These are phyloP conservation scores for Alca torda DNA, from an alignment of 2,797 vertebrate species.

Conservation along the genomic window DNA sequence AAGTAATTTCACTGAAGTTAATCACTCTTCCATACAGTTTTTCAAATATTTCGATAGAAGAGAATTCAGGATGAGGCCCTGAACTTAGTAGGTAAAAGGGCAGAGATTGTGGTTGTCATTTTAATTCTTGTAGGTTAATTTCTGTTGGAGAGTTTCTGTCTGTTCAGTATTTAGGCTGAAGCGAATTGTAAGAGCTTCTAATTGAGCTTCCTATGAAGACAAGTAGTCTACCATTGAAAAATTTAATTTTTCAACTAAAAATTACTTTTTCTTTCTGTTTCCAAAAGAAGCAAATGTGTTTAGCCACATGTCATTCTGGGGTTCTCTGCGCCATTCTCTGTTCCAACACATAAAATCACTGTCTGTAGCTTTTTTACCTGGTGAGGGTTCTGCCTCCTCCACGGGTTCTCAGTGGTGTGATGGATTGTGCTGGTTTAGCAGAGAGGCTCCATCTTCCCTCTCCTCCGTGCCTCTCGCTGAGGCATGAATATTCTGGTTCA, in stretches of 20 bases:
- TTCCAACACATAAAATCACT: background rate
- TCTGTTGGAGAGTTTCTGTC: background rate
- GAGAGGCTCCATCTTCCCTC: background rate
- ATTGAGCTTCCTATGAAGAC: background rate
- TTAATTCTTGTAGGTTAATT: background rate
- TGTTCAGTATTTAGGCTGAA: background rate
- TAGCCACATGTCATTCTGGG: background rate
- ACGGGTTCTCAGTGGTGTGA: fast-evolving
- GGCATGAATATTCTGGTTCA: background rate
- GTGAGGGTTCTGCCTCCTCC: background rate
- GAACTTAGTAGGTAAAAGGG: background rate
- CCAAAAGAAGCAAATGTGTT: background rate
- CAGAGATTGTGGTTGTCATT: background rate
- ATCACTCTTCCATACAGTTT: background rate
- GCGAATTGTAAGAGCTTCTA: background rate
- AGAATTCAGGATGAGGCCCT: background rate
- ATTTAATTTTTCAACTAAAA: background rate
- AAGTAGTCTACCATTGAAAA: background rate
- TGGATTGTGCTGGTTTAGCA: background rate
- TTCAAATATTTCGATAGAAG: background rate
- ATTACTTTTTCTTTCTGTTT: background rate
- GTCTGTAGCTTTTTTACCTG: background rate
- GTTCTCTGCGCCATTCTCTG: background rate
- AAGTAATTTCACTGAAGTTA: constrained; percentile 8
- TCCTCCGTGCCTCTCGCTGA: fast-evolving